A percentile compares a stretch with the other conserved stretches of the same genome.
These are phyloP conservation scores for Anser brachyrhynchus DNA, from an alignment of 2,113 vertebrate genomes.

Conservation along the genomic window DNA sequence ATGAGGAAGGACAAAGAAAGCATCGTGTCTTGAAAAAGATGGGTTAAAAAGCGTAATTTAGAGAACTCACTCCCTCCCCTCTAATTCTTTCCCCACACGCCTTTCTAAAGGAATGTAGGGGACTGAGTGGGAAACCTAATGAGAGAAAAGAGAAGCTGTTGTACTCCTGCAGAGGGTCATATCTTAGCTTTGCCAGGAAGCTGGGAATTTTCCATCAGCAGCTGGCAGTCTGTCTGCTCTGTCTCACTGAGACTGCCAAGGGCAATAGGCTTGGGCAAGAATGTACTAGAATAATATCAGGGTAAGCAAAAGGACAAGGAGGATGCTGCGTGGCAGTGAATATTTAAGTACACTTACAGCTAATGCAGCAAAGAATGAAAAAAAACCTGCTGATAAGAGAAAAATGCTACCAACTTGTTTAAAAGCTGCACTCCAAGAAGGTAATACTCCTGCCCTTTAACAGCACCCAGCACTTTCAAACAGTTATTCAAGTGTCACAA, in stretches of 20 bases:
- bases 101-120: not conserved
- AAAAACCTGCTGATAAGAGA: not conserved
- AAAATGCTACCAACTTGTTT: not conserved
- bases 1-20: not conserved
- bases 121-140: not conserved
- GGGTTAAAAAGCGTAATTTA: not conserved
- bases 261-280: conserved; percentile 29
- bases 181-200: not conserved
- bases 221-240: conserved; percentile 28
- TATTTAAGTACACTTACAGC: not conserved
- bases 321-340: not conserved
- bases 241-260: conserved; percentile 13
- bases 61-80: not conserved
- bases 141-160: not conserved
- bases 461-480: not conserved
- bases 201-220: conserved; percentile 47
- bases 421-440: not conserved
- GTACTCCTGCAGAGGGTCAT: not conserved
- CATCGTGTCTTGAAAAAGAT: not conserved
- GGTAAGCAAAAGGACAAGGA: conserved; percentile 20
- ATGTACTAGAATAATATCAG: conserved; percentile 21
- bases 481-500: accelerated
- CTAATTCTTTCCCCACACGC: not conserved
- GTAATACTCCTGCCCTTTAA: not conserved
- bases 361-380: not conserved